Conservation (phyloP, 2,113 vertebrate species). For the Nothoprocta pentlandii region DNA sequence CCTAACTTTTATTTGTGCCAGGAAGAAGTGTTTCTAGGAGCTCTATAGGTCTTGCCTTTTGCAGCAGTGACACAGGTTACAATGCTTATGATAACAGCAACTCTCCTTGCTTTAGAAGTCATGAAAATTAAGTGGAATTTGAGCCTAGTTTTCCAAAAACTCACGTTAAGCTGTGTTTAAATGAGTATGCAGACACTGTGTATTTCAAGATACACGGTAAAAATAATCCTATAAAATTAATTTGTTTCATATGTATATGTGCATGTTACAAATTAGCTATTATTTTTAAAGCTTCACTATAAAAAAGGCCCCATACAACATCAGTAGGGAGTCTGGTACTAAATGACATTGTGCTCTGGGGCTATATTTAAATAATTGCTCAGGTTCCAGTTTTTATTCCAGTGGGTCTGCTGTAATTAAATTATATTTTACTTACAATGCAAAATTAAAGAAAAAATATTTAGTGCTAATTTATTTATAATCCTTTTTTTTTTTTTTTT, state of each 20-base stretch:
- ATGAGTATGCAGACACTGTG: slow-evolving; percentile 6
- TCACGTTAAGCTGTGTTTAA: slow-evolving; percentile 9
- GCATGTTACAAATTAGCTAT: slow-evolving; percentile 64
- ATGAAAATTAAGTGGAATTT: slow-evolving; percentile 29
- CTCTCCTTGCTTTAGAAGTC: slow-evolving; percentile 5
- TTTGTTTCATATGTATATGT: slow-evolving; percentile 47
- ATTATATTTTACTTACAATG: slow-evolving; percentile 2
- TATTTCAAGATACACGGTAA: slow-evolving; percentile 39
- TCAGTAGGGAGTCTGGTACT: slow-evolving; percentile 13
- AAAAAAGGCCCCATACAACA: slow-evolving; percentile 10
- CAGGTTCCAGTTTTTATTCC: slow-evolving; percentile 43
- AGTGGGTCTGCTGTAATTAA: slow-evolving; percentile 32
- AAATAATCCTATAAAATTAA: slow-evolving; percentile 50
- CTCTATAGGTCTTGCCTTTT: background rate
- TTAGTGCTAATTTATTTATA: slow-evolving; percentile 27
- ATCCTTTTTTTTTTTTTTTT: background rate
- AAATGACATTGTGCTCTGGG: slow-evolving; percentile 28
- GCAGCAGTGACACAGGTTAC: background rate
- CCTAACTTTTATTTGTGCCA: background rate
- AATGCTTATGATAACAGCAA: background rate
- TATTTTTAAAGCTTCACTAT: slow-evolving; percentile 55
- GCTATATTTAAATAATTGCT: slow-evolving; percentile 55
- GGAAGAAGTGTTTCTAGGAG: background rate
- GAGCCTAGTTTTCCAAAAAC: background rate
- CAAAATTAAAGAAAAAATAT: slow-evolving; percentile 44